These are phyloP conservation scores for Chrysolina americana DNA, from an alignment of 2,888 invertebrate genomes.

Conservation along the genomic window DNA sequence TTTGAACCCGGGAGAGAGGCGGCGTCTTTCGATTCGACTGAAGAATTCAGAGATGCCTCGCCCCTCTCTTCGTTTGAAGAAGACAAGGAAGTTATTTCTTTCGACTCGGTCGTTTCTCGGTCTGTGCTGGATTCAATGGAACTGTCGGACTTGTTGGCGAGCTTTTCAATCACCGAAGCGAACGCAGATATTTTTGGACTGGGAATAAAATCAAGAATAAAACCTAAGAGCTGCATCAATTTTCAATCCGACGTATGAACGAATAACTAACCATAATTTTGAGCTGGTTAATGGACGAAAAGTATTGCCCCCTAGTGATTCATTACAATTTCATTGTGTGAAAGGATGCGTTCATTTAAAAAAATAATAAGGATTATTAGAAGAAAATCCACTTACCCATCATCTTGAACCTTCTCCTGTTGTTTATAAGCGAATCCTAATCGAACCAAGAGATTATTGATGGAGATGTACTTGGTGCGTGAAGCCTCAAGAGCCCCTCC, in stretches of 20 bases:
- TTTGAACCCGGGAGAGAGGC: too few species aligned
- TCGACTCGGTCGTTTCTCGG: constrained; percentile 11
- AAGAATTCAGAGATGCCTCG: background rate
- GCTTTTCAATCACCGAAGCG: constrained; percentile 14
- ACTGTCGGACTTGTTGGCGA: background rate
- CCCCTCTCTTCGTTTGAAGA: background rate
- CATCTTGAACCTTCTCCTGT: background rate
- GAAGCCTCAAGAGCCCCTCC: constrained; percentile 80
- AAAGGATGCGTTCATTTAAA: too few species aligned
- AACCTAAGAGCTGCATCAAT: too few species aligned
- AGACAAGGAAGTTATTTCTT: background rate
- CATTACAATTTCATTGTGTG: too few species aligned
- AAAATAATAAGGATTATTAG: too few species aligned
- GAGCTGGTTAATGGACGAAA: too few species aligned
- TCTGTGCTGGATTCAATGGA: background rate
- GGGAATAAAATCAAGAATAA: background rate
- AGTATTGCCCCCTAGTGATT: too few species aligned
- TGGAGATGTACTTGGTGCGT: constrained; percentile 75
- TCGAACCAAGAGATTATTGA: constrained; percentile 78
- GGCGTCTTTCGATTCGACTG: background rate
- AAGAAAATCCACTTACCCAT: too few species aligned
- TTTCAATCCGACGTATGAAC: too few species aligned
- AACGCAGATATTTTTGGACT: background rate
- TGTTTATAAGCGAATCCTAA: constrained; percentile 70
- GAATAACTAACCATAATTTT: too few species aligned